Conservation (phyloP, 2,113 vertebrate species). For the Xenus cinereus region DNA sequence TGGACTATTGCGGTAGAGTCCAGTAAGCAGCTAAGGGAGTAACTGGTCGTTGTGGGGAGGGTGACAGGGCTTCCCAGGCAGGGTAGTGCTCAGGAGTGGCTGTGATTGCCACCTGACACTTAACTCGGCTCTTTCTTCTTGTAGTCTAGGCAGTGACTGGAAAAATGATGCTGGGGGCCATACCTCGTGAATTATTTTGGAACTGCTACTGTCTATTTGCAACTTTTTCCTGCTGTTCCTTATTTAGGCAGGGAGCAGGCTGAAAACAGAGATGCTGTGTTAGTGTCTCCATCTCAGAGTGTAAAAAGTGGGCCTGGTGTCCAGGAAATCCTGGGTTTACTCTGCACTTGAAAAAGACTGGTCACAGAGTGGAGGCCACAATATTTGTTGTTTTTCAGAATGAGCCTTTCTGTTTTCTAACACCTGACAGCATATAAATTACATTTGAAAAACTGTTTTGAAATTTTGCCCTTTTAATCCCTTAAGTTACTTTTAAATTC, state of each 20-base stretch:
- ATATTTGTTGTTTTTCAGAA: neutral
- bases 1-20: neutral
- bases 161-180: neutral
- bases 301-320: neutral
- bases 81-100: neutral
- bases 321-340: neutral
- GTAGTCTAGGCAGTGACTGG: neutral
- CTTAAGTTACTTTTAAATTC: neutral
- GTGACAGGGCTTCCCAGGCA: neutral
- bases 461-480: neutral
- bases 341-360: neutral
- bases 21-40: neutral
- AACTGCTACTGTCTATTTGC: neutral
- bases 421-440: neutral
- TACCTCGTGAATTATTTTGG: neutral
- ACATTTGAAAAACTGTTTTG: neutral
- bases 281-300: neutral
- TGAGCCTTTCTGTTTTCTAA: neutral
- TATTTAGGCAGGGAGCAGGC: neutral
- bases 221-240: neutral
- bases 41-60: neutral
- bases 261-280: neutral
- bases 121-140: neutral
- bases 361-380: neutral
- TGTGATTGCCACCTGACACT: neutral